Evolutionary conservation across 2,113 vertebrate genomes (phyloP).

Genomic region (Cranoglanis bouderius): DNA sequence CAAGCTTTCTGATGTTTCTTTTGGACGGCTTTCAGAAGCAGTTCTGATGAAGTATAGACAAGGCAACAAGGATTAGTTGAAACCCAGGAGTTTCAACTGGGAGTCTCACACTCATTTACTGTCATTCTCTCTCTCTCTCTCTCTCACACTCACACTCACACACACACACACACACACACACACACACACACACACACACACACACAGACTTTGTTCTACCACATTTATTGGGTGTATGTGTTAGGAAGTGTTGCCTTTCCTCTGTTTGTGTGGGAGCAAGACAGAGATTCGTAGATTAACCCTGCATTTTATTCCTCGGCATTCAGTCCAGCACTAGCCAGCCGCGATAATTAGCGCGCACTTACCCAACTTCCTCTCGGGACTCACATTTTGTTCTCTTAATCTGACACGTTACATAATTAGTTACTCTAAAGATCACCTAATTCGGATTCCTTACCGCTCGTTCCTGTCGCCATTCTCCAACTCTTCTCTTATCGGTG

Average conservation of each 20-base stretch:
- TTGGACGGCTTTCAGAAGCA: not conserved
- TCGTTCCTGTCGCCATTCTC: not conserved
- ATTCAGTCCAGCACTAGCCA: constrained; percentile 47
- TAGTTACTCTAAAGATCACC: constrained; percentile 62
- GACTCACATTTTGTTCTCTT: constrained; percentile 74
- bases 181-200: not conserved
- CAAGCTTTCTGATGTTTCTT: not conserved
- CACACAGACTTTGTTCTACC: not conserved
- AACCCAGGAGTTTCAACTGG: too few relatives aligned
- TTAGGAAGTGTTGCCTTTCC: not conserved
- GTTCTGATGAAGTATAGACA: not conserved
- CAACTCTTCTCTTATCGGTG: not conserved
- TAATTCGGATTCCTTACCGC: constrained; percentile 4
- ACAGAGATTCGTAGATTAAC: constrained; percentile 24
- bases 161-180: not conserved
- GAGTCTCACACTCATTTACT: not conserved
- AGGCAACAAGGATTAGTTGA: not conserved
- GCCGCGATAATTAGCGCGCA: constrained; percentile 69
- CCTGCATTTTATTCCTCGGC: constrained; percentile 29
- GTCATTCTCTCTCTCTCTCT: not conserved
- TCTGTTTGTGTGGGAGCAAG: not conserved
- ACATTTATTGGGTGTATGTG: constrained; percentile 3
- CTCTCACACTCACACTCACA: not conserved
- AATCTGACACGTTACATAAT: constrained; percentile 75
- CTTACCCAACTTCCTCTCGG: constrained; percentile 68